Evolutionary conservation across 2,888 invertebrate species (phyloP).

Genomic region (Autographa pulchrina): DNA sequence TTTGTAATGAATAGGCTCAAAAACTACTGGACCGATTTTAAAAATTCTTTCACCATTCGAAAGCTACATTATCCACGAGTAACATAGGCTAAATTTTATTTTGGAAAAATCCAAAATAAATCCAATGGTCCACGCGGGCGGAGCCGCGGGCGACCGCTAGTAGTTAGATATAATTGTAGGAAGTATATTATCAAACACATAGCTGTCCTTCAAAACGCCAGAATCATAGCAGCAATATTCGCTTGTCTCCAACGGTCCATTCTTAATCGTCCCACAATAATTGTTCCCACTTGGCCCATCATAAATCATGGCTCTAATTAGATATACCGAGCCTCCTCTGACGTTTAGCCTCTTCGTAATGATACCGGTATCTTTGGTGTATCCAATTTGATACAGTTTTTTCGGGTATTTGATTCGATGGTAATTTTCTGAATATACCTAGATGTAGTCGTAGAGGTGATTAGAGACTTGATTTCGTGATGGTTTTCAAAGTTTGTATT

Average conservation of each 20-base stretch:
- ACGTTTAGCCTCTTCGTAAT: conserved; percentile 62
- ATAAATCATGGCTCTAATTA: conserved; percentile 79
- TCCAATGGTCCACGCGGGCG: no score
- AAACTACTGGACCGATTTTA: no score
- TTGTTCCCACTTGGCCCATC: conserved; percentile 72
- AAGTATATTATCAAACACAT: not conserved
- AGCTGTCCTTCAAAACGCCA: conserved; percentile 37
- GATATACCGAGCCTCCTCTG: conserved; percentile 67
- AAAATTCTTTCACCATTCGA: no score
- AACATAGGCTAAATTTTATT: no score
- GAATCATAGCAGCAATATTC: conserved; percentile 32
- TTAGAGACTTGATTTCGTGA: conserved; percentile 46
- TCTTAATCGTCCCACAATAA: conserved; percentile 71
- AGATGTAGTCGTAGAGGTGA: conserved; percentile 42
- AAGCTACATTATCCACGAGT: no score
- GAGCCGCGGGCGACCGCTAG: no score
- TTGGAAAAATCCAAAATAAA: no score
- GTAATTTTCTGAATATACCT: conserved; percentile 37
- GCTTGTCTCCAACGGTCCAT: conserved; percentile 60
- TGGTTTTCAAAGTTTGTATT: conserved; percentile 25
- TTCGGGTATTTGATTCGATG: conserved; percentile 56
- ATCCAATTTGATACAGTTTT: conserved; percentile 57
- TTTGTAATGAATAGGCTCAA: no score
- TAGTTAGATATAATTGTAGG: not conserved
- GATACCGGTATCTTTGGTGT: conserved; percentile 59